Evolutionary conservation across 2,888 invertebrate species (phyloP), one percentile per base, ranked within the genome.

Genomic region (Carcina quercana): DNA sequence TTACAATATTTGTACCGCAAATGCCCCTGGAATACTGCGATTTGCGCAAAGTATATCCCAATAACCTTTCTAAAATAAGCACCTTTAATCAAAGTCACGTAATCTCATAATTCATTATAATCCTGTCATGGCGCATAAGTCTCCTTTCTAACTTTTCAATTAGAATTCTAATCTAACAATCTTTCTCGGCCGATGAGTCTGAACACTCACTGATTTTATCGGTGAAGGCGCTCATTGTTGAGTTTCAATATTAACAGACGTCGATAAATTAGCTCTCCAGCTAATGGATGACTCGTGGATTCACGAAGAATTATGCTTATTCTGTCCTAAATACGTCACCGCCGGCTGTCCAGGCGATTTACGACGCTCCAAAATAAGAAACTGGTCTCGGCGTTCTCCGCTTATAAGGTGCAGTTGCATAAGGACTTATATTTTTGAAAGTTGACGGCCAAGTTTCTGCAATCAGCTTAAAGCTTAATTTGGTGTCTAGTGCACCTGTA

Each of bases 361-460:
- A 66, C 59, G 54, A 47, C 40, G 34, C 37, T 48, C 51, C 39
- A 46, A 46, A 59, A 57, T 51, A 47, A 50, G 56, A 55, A 65
- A 62, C 62, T 50, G 37, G 64, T 43, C 40, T 34, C 2, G 15
- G 38, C 56, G 59, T 47, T 60, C 60, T 53, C 59, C 43, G 36
- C 70, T 49, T 68, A 61, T 62, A 73, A 43, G 70, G 73, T 44
- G 42, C 54, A 47, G 50, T 63, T 64, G 62, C 57, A 57, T 66
- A 61, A 63, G 55, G 40, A 40, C 55, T 47, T n/a, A n/a, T n/a
- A n/a, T n/a, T n/a, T n/a, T 24, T 50, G 59, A 65, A 67, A 67
- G 70, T 62, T 41, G 66, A 59, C 55, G 60, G 52, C 53, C 49
- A 42, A 25, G 20, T 29, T 17, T 5, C 17, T 17, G 17, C 17